Percentiles rank a stretch among this genome's conserved stretches.
Conservation (phyloP, 2,888 invertebrate genomes). For the Phortica magna region DNA sequence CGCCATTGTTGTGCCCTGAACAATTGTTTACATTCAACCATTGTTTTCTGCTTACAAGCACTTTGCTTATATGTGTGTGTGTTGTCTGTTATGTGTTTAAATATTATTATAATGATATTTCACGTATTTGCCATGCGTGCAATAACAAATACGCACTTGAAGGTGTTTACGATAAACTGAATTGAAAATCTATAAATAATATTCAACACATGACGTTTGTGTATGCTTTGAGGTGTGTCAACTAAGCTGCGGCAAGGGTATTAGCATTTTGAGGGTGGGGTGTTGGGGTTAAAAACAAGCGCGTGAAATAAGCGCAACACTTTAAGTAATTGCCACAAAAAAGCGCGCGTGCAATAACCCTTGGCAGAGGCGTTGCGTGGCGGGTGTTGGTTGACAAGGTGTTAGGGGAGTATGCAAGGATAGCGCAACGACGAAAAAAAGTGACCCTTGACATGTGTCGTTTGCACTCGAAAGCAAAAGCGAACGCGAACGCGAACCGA, state of each 20-base stretch:
- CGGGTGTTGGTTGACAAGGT: too few relatives aligned
- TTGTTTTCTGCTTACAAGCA: not conserved
- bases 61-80: not conserved
- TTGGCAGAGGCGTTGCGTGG: too few relatives aligned
- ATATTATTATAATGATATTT: not conserved
- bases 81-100: not conserved
- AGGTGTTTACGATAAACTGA: not conserved
- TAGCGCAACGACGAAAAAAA: slow-evolving; percentile 37
- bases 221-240: too few relatives aligned
- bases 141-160: not conserved
- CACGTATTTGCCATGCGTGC: not conserved
- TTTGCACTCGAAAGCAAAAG: slow-evolving; percentile 39
- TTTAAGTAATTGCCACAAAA: slow-evolving; percentile 26
- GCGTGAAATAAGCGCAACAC: slow-evolving; percentile 18
- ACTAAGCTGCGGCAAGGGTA: too few relatives aligned
- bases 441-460: slow-evolving; percentile 69
- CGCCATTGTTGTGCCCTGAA: not conserved
- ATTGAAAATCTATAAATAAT: slow-evolving; percentile 8
- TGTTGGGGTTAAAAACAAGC: not conserved
- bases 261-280: not conserved
- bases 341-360: too few relatives aligned
- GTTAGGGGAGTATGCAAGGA: not conserved
- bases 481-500: too few relatives aligned
- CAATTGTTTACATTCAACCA: slow-evolving; percentile 3
- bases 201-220: not conserved